A percentile compares a stretch with the other conserved stretches of the same genome.
Evolutionary conservation across 2,113 vertebrate species (phyloP).

Genomic region (Marmota flaviventris): DNA sequence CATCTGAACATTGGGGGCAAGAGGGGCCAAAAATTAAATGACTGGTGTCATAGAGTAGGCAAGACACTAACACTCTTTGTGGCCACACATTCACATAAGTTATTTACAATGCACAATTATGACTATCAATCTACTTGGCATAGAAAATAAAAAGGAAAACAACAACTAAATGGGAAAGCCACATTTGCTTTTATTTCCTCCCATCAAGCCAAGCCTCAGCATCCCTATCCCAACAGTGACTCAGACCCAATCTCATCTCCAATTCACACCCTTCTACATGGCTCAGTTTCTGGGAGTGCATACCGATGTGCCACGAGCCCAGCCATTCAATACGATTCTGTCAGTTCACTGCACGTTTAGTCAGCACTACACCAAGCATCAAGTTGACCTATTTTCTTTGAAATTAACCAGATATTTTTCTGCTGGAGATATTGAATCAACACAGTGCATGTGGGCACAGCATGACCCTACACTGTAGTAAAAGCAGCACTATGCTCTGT

Average conservation of each 20-base stretch:
- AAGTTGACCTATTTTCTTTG: slow-evolving; percentile 48
- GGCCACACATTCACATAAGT: neutral
- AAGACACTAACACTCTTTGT: neutral
- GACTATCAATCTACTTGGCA: neutral
- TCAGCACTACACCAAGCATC: neutral
- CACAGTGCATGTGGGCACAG: neutral
- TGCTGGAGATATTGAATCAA: slow-evolving; percentile 52
- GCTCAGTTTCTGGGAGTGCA: slow-evolving; percentile 13
- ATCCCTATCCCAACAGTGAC: neutral
- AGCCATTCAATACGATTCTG: slow-evolving; percentile 59
- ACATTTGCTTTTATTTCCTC: slow-evolving; percentile 13
- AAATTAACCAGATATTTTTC: slow-evolving; percentile 64
- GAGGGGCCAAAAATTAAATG: neutral
- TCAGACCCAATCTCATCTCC: slow-evolving; percentile 50
- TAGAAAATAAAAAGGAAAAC: neutral
- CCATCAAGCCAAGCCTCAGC: neutral
- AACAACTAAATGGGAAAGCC: neutral
- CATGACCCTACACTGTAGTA: neutral
- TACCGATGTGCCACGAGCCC: slow-evolving; percentile 36
- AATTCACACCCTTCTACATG: slow-evolving; percentile 76
- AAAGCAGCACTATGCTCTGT: neutral
- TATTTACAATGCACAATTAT: neutral
- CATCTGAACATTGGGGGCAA: neutral
- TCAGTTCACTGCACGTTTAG: slow-evolving; percentile 40
- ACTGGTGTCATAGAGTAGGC: neutral